Base-by-base conservation (phyloP, 1,140 invertebrate genomes). In the Meloidogyne exigua region DNA sequence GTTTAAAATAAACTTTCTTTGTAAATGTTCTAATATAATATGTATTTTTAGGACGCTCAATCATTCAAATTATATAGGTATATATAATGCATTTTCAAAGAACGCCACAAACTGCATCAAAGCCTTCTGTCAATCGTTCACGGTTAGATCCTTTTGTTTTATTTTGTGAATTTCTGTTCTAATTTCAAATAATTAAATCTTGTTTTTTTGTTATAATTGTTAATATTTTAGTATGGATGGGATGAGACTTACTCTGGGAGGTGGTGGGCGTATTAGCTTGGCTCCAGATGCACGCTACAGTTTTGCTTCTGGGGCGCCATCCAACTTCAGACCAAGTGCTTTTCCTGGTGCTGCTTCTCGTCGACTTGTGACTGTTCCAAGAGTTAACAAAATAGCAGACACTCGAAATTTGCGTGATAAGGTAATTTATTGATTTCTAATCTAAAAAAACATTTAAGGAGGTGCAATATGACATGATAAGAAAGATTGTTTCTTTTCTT, bases 401-500 rank as follows among this genome's bases (percentile, higher is more conserved):
- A 23, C 15, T 28, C 49, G 72, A 13, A 73, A 73, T 62, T 21
- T 73, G 21, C 72, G 72, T 12, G 57, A 73, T 21, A 42, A n/a
- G 28, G 21, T 73, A 62, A 26, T 21, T 0, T n/a, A 2, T 73
- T 32, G 23, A n/a, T 25, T 25, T 32, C 7, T 32, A 32, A 15
- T 15, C 13, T n/a, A 3, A 23, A 64, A 64, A 5, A 18, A 7
- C 9, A n/a, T 26, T 73, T 73, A 10, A 73, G 72, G 57, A 57
- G 3, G 72, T 73, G n/a, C 72, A 73, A 32, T 25, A 21, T 39
- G 44, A 21, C 7, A 73, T 73, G 23, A 65, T 73, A 15, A 32
- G 18, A 21, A 73, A 73, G 28, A 32, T 73, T 28, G 72, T 73
- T 28, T 23, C 39, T 32, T 73, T 64, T 65, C 26, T 73, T 42